Evolutionary conservation across 2,797 vertebrate species (phyloP).

Genomic region (Dermochelys coriacea): DNA sequence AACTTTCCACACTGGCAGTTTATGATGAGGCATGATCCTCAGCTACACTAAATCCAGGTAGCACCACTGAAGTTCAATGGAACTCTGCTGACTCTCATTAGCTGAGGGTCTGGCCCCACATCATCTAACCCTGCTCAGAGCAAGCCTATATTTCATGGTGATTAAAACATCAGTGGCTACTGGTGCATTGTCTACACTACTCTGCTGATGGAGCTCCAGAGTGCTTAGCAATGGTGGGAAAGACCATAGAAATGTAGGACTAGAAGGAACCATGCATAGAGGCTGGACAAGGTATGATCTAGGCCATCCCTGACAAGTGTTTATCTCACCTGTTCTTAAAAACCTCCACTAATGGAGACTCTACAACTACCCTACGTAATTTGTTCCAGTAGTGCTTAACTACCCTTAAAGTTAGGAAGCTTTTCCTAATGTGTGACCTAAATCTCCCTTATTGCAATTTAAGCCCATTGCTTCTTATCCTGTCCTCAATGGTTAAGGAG

Average conservation of each 20-base stretch:
- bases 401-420: not conserved
- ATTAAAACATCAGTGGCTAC: not conserved
- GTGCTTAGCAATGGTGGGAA: not conserved
- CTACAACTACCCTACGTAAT: not conserved
- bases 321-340: not conserved
- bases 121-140: not conserved
- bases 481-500: not conserved
- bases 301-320: not conserved
- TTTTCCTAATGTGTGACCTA: not conserved
- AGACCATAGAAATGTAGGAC: not conserved
- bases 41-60: not conserved
- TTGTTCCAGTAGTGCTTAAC: not conserved
- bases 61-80: not conserved
- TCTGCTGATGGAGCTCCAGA: not conserved
- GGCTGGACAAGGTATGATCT: not conserved
- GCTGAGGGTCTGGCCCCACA: too few species aligned
- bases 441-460: not conserved
- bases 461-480: not conserved
- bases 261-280: not conserved
- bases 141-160: not conserved
- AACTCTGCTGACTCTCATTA: not conserved
- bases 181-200: not conserved
- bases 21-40: not conserved
- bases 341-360: not conserved
- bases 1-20: not conserved